Base-by-base conservation (phyloP, 1,140 invertebrate genomes). In the Bombus turneri region DNA sequence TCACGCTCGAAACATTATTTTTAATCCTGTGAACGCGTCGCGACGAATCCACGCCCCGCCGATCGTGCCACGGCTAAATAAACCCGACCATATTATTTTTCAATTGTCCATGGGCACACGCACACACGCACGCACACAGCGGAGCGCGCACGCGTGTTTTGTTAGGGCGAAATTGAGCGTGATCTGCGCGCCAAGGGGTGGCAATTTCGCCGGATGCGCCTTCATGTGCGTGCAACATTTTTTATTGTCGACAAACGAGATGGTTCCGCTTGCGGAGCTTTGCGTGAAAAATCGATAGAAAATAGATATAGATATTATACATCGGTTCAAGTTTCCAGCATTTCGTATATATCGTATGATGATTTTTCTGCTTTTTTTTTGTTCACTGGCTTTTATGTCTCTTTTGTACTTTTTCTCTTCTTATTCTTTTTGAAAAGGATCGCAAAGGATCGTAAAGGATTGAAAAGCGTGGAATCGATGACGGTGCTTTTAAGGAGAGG, bases 1-100 rank as follows among this genome's bases (percentile, higher is more conserved):
- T 94, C 92, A 94, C 93, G 93, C 91, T 94, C 91, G 92, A 93
- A 93, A 94, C 92, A 94, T 93, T 93, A 93, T 94, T 94, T 94
- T 94, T 95, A 94, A 94, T 93, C 93, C 92, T 92, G 88, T 87
- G 80, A 64, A 72, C 74, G 87, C 37, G 80, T 85, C 81, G 88
- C 83, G 87, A 89, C 92, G 90, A 62, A 92, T 93, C 71, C 86
- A 88, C 84, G 85, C 90, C 83, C 88, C 71, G 39, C 10, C 86
- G 43, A 43, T 31, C 34, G 74, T 53, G 74, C 81, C 87, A 80
- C 87, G 86, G 91, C 91, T 94, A 94, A 94, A 94, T 94, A 95
- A 95, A 94, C 93, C 80, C 86, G 84, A 74, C 89, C 91, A 93
- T 95, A 94, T 95, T 95, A 95, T 94, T 93, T 84, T 93, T 93